Evolutionary conservation across 2,888 invertebrate genomes (phyloP).

Genomic region (Oxycera nigricornis): DNA sequence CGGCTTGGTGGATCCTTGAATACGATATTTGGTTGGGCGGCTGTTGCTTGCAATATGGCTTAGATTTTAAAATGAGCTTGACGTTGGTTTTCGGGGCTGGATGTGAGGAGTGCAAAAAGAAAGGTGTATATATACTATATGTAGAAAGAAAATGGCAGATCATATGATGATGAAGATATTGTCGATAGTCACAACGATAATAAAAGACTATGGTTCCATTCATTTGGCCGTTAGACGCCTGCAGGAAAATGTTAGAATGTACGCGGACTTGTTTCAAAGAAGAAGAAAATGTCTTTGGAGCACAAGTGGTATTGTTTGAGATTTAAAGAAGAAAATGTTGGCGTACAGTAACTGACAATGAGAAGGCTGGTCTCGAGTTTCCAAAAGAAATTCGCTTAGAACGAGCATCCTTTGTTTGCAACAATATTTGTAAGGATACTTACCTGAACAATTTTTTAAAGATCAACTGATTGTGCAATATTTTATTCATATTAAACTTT

Average conservation of each 20-base stretch:
- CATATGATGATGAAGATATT: neutral
- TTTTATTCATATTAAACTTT: too few relatives aligned
- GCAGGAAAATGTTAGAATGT: neutral
- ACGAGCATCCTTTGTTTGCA: too few relatives aligned
- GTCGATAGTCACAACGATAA: neutral
- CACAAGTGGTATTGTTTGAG: too few relatives aligned
- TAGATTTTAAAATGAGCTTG: neutral
- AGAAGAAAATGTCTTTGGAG: too few relatives aligned
- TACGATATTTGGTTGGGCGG: neutral
- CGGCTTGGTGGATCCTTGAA: conserved; percentile 14
- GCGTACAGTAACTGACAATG: too few relatives aligned
- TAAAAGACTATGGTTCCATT: neutral
- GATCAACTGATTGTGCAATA: too few relatives aligned
- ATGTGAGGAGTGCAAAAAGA: neutral
- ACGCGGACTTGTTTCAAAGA: neutral
- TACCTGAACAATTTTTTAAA: too few relatives aligned
- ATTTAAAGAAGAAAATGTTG: too few relatives aligned
- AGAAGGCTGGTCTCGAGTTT: too few relatives aligned
- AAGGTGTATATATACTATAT: neutral
- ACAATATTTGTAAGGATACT: too few relatives aligned
- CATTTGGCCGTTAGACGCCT: neutral
- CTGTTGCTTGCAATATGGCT: neutral
- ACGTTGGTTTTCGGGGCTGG: neutral
- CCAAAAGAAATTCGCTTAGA: too few relatives aligned
- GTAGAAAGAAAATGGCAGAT: neutral